Conservation (phyloP, 2,797 vertebrate species). For the Coreius guichenoti region DNA sequence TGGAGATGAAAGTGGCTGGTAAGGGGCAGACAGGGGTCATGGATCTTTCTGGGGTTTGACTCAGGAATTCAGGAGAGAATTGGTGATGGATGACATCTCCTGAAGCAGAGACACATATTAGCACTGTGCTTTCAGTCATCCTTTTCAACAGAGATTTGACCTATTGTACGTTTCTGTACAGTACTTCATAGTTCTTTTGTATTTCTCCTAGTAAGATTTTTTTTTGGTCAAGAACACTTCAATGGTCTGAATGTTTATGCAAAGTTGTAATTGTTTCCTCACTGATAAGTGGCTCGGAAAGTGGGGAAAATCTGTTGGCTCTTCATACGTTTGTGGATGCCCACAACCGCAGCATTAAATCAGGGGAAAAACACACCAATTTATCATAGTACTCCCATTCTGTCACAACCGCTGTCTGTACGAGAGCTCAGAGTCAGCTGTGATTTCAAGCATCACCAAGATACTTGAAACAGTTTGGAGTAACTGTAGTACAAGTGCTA, state of each 20-base stretch:
- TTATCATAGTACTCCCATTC: constrained; percentile 40
- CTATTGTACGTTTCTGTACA: not conserved
- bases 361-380: not conserved
- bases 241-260: not conserved
- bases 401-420: constrained; percentile 32
- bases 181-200: not conserved
- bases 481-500: not conserved
- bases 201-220: not conserved
- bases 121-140: not conserved
- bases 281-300: not conserved
- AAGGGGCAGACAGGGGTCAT: constrained; percentile 14
- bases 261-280: not conserved
- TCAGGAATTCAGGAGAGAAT: constrained; percentile 4
- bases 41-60: constrained; percentile 12
- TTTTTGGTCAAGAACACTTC: not conserved
- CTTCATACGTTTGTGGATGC: not conserved
- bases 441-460: constrained; percentile 28
- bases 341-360: constrained; percentile 12
- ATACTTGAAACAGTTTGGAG: constrained; percentile 7
- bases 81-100: constrained; percentile 9
- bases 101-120: not conserved
- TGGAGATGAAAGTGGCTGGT: constrained; percentile 24
- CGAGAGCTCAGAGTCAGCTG: constrained; percentile 30
- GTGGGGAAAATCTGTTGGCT: not conserved
- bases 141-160: constrained; percentile 3